Percentiles rank a stretch among this genome's conserved stretches.
These are phyloP conservation scores for Eupithecia vulgata DNA, from an alignment of 2,888 invertebrate genomes.

Conservation along the genomic window DNA sequence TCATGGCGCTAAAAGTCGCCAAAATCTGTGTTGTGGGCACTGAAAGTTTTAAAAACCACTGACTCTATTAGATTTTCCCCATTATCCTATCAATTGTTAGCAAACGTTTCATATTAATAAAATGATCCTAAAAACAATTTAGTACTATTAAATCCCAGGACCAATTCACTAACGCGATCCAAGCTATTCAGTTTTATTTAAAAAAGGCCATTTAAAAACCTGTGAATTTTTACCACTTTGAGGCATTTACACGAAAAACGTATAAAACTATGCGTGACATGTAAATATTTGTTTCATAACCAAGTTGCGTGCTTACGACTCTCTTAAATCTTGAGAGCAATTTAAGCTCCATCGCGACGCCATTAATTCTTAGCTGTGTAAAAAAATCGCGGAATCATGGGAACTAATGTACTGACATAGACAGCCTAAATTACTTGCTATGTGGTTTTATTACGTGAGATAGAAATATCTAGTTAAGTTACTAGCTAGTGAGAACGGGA, in stretches of 20 bases:
- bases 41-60: background rate
- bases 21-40: too few species aligned
- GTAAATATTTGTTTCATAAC: conserved; percentile 6
- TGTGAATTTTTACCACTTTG: background rate
- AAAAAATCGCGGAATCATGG: conserved; percentile 30
- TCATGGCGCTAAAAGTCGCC: too few species aligned
- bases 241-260: background rate
- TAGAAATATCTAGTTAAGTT: background rate
- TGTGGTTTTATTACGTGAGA: background rate
- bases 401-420: conserved; percentile 1
- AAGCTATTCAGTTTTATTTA: too few species aligned
- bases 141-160: background rate
- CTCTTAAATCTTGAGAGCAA: conserved; percentile 15
- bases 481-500: background rate
- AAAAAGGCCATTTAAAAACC: background rate
- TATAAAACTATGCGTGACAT: conserved; percentile 3
- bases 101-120: background rate
- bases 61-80: background rate
- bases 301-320: conserved; percentile 23
- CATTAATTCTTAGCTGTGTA: conserved; percentile 15
- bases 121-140: background rate
- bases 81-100: background rate
- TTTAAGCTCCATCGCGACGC: conserved; percentile 13
- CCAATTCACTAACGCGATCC: background rate
- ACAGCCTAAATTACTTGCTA: background rate